Base-by-base conservation (phyloP, 2,888 invertebrate genomes). In the Orthonevra nobilis region DNA sequence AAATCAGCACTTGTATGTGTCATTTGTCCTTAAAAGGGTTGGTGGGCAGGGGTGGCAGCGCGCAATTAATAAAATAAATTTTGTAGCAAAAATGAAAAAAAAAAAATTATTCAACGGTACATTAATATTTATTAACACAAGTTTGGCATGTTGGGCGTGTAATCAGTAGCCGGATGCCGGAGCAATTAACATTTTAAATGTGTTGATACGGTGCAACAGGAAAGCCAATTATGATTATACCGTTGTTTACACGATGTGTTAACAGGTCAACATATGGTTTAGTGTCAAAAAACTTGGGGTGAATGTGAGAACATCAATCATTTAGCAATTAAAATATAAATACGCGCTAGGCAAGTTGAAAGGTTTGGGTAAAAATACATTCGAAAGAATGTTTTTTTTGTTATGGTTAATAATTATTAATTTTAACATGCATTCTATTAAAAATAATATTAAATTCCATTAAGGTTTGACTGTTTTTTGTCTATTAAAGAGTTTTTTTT, bases 101-200 rank as follows among this genome's bases (percentile, higher is more conserved):
- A 54, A 32, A 44, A 73, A 42, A 79, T 79, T 66, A 79, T 79
- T 72, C 46, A 79, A 66, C 60, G 52, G 63, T 52, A 50, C 60
- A 68, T 79, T 73, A 73, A 79, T 79, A 79, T 79, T 79, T 79
- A 79, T 79, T 66, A 72, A 34, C 40, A 60, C 54, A 32, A 19
- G 20, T 46, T 77, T 52, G 9, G 3, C 19, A 46, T 23, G 46
- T 48, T 48, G 40, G 10, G 42, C 32, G 28, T 48, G 46, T 60
- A 60, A 66, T 79, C 58, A 19, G 44, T 26, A 26, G 38, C 19
- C 60, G 73, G 73, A 79, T 54, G 61, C n/a, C 14, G 15, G 48
- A 15, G 54, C 79, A 79, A 73, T 79, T 79, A 79, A 56, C 60
- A 66, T 73, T 79, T 79, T 79, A 60, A 79, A 64, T 73, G 48